Conservation (phyloP, 2,797 vertebrate genomes). For the Microhierax caerulescens region DNA sequence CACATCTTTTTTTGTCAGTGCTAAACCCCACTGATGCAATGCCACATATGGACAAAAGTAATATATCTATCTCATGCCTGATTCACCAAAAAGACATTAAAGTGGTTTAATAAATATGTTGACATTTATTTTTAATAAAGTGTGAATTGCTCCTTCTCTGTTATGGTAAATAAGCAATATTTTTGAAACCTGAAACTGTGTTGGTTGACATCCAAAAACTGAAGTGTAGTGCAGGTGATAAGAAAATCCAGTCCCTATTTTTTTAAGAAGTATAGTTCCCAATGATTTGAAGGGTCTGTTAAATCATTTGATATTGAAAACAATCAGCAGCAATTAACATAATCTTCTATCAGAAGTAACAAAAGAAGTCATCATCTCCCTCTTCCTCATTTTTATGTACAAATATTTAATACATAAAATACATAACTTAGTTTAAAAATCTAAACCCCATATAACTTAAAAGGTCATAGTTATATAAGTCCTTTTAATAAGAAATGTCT, state of each 20-base stretch:
- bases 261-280: neutral
- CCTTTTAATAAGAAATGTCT: neutral
- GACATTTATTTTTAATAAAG: neutral
- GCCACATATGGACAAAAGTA: neutral
- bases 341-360: neutral
- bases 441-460: neutral
- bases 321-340: neutral
- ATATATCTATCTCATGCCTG: rapidly evolving
- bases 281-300: neutral
- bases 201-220: neutral
- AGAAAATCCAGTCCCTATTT: neutral
- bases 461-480: neutral
- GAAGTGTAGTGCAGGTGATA: neutral
- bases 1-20: neutral
- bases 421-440: neutral
- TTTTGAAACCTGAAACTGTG: neutral
- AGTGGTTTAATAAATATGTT: neutral
- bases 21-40: neutral
- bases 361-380: neutral
- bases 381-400: neutral
- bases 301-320: neutral
- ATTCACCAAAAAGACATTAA: neutral
- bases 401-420: neutral
- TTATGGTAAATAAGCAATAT: neutral
- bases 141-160: neutral